These are phyloP conservation scores for Archaeoteleia sp. DNA, from an alignment of 2,888 invertebrate species.

Conservation along the genomic window DNA sequence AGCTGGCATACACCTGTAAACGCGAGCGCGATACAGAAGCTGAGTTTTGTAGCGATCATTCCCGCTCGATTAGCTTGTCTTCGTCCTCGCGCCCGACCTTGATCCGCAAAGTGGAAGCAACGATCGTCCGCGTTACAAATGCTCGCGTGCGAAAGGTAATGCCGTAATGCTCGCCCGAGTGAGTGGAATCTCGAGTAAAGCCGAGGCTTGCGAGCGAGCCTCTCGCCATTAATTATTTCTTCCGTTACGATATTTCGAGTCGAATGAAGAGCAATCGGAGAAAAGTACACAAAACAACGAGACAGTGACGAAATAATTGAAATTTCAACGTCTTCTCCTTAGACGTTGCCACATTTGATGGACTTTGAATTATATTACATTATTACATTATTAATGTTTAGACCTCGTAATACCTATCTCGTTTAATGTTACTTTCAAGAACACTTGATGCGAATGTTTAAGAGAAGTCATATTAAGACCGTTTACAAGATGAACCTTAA, in stretches of 20 bases:
- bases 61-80: constrained; percentile 56
- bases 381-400: too few species aligned
- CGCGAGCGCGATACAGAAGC: constrained; percentile 45
- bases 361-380: not conserved
- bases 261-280: constrained; percentile 37
- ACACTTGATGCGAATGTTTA: constrained; percentile 1
- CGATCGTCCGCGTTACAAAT: constrained; percentile 34
- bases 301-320: constrained; percentile 25
- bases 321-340: constrained; percentile 18
- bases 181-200: constrained; percentile 34
- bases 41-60: constrained; percentile 50
- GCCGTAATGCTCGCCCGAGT: constrained; percentile 17
- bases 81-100: constrained; percentile 45
- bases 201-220: constrained; percentile 18
- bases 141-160: constrained; percentile 44
- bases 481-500: constrained; percentile 42
- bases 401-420: too few species aligned
- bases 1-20: constrained; percentile 31
- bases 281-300: constrained; percentile 14
- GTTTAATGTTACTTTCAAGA: too few species aligned
- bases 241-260: constrained; percentile 35
- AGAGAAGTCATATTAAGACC: constrained; percentile 34
- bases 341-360: not conserved
- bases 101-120: constrained; percentile 17
- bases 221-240: constrained; percentile 48